These are phyloP conservation scores for Collichthys lucidus DNA, from an alignment of 2,113 vertebrate genomes.

Conservation along the genomic window DNA sequence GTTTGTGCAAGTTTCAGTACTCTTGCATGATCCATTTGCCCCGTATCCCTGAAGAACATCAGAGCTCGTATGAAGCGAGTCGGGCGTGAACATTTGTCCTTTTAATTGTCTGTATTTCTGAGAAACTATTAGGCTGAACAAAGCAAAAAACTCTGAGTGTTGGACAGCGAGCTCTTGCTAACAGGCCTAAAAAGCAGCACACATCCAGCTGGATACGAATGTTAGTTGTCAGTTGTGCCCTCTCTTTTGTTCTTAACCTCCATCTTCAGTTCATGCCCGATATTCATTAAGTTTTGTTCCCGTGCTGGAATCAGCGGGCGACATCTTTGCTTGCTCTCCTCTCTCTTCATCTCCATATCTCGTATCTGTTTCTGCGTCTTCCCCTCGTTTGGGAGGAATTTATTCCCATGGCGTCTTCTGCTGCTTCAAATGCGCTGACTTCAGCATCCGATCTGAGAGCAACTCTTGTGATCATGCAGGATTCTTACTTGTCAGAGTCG, in stretches of 20 bases:
- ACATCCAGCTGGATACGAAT: not conserved
- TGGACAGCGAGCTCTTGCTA: not conserved
- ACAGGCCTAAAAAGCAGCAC: not conserved
- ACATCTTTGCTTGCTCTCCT: slow-evolving; percentile 1
- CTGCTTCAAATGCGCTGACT: slow-evolving; percentile 72
- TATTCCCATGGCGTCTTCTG: slow-evolving; percentile 59
- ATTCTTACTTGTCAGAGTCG: slow-evolving; percentile 65
- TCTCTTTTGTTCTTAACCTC: slow-evolving; percentile 9
- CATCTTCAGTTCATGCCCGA: slow-evolving; percentile 41
- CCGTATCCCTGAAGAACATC: not conserved
- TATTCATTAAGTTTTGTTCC: slow-evolving; percentile 34
- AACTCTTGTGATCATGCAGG: slow-evolving; percentile 71
- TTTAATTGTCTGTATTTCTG: not conserved
- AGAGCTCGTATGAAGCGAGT: not conserved
- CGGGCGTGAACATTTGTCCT: not conserved
- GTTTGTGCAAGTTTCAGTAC: not conserved
- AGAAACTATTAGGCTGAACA: not conserved
- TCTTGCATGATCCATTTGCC: not conserved
- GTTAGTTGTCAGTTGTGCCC: not conserved
- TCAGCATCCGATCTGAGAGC: slow-evolving; percentile 71
- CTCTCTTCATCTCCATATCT: slow-evolving; percentile 16
- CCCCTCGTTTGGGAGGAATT: slow-evolving; percentile 40
- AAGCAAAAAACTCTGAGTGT: not conserved
- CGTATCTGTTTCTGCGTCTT: slow-evolving; percentile 15
- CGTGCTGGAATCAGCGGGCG: slow-evolving; percentile 36